Conservation (phyloP, 30 jellyfish, hydroid and myxozoan genomes). For the Phacellophora camtschatica region DNA sequence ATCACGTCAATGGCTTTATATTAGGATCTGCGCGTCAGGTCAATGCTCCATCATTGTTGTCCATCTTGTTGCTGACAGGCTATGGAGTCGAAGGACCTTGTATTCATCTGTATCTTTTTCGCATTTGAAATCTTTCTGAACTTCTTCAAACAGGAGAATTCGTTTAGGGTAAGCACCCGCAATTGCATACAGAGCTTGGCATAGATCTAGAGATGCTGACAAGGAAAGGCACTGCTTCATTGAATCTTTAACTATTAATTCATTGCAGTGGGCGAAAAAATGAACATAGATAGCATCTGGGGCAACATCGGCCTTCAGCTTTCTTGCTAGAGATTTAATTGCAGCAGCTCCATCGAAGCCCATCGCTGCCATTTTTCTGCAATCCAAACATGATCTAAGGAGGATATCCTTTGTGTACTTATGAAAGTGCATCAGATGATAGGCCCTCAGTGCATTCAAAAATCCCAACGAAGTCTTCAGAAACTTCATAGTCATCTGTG, state of each 20-base stretch:
- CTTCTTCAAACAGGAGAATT: slow-evolving; percentile 26
- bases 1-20: slow-evolving; percentile 43
- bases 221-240: not conserved
- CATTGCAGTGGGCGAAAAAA: slow-evolving; percentile 56
- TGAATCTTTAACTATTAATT: slow-evolving; percentile 38
- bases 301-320: slow-evolving; percentile 36
- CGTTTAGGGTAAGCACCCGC: slow-evolving; percentile 54
- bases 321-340: slow-evolving; percentile 24
- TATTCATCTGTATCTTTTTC: slow-evolving; percentile 22
- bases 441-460: slow-evolving; percentile 36
- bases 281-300: slow-evolving; percentile 42
- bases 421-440: slow-evolving; percentile 55
- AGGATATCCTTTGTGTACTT: slow-evolving; percentile 35
- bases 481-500: slow-evolving; percentile 41
- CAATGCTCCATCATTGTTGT: slow-evolving; percentile 25
- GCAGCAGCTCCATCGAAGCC: slow-evolving; percentile 62
- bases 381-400: slow-evolving; percentile 34
- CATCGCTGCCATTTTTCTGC: slow-evolving; percentile 44
- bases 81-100: slow-evolving; percentile 56
- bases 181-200: slow-evolving; percentile 44
- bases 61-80: slow-evolving; percentile 17
- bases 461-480: slow-evolving; percentile 46
- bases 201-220: slow-evolving; percentile 27
- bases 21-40: slow-evolving; percentile 25
- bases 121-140: slow-evolving; percentile 13